phyloP scores from a whole-genome alignment of 2,888 invertebrate species.

The Diaprepes abbreviatus region DNA sequence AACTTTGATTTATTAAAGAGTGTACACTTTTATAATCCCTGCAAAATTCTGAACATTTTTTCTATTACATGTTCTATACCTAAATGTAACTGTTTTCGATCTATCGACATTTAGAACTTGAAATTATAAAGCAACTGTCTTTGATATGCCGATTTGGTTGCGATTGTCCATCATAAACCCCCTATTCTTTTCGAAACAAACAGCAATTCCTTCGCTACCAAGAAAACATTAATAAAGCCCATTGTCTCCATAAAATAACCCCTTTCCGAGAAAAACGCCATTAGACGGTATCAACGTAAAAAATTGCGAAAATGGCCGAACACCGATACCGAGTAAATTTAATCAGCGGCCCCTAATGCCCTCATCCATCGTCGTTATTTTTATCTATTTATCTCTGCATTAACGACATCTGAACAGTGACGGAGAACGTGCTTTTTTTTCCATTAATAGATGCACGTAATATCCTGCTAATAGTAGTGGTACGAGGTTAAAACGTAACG shows the following conservation, averaged over 20 bases:
- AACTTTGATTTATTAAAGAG: too few species aligned
- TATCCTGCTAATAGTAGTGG: too few species aligned
- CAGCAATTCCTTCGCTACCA: constrained; percentile 21
- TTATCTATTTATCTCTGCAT: constrained; percentile 50
- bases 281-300: constrained; percentile 49
- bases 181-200: constrained; percentile 7
- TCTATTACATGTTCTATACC: too few species aligned
- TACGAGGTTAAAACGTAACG: too few species aligned
- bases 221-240: constrained; percentile 26
- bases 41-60: too few species aligned
- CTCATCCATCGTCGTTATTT: constrained; percentile 49
- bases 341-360: constrained; percentile 49
- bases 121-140: too few species aligned
- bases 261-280: constrained; percentile 36
- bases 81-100: too few species aligned
- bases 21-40: too few species aligned
- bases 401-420: constrained; percentile 33
- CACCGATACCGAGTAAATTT: constrained; percentile 51
- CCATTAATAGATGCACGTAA: too few species aligned
- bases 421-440: constrained; percentile 17
- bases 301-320: constrained; percentile 50
- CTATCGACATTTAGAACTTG: too few species aligned
- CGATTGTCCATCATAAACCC: not conserved
- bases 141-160: not conserved
- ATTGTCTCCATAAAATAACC: constrained; percentile 38